Base-by-base conservation (phyloP, 2,888 invertebrate genomes). In the Steinernema carpocapsae region DNA sequence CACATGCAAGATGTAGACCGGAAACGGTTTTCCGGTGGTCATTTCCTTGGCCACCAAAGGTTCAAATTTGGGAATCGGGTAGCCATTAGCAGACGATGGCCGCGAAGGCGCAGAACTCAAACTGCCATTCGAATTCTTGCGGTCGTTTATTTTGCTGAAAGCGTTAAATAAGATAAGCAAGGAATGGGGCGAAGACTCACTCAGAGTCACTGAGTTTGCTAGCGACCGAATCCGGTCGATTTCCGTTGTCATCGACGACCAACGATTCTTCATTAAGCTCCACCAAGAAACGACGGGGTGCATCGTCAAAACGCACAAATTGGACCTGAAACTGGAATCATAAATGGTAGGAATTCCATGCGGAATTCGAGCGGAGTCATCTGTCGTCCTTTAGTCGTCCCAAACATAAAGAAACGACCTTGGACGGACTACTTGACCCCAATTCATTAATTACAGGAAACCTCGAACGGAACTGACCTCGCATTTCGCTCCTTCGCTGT, bases 221-320 rank as follows among this genome's bases (percentile, higher is more conserved):
- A 32, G 64, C 29, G 37, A 22, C 32, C 4, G 64, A 64, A 3
- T 29, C 64, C 3, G 64, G 64, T 2, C 64, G 29, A 12, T 32
- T 56, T 26, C 24, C 26, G 56, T 26, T 64, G 26, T 64, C 64
- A 6, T 29, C 64, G 37, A 64, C 64, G 17, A 64, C 64, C 32
- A 64, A 29, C 14, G 64, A 64, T 10, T 32, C 64, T 29, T 64
- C 64, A n/a, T 29, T 26, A 17, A 64, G 64, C 17, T 64, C 64
- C 32, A 64, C 64, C 7, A 64, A 29, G 37, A 64, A 64, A 26
- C 64, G 64, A 26, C 64, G 29, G 17, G 64, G 32, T 7, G 32
- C 64, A 26, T 64, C 64, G 32, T 64, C 64, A n/a, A 64, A 64
- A 26, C 64, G 64, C 64, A 64, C 32, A 32, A 64, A 64, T 4